Evolutionary conservation across 1,140 invertebrate species (phyloP).

Genomic region (Ephestia elutella): DNA sequence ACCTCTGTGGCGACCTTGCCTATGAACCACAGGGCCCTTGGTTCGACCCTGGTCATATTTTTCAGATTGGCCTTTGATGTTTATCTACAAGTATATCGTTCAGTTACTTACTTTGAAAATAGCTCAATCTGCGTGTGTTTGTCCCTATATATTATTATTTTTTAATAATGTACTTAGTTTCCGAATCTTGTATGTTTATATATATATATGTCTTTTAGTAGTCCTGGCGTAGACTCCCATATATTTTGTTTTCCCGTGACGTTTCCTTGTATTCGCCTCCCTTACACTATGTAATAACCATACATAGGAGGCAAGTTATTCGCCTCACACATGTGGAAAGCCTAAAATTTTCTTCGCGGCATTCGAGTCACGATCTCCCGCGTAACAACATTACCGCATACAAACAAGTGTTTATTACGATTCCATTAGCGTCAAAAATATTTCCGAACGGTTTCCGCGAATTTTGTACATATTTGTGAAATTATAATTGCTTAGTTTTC

Average conservation of each 20-base stretch:
- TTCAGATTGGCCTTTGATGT: too few species aligned
- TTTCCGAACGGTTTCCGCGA: not conserved
- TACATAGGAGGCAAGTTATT: not conserved
- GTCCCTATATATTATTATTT: not conserved
- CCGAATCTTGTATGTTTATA: too few species aligned
- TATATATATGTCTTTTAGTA: too few species aligned
- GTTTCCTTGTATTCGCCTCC: not conserved
- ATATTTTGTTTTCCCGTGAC: not conserved
- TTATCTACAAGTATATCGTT: too few species aligned
- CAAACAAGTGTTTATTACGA: conserved; percentile 11
- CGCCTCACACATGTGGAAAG: not conserved
- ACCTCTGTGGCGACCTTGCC: too few species aligned
- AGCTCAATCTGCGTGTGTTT: too few species aligned
- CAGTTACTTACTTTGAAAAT: too few species aligned
- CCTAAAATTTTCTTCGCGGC: not conserved
- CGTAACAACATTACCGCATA: conserved; percentile 5
- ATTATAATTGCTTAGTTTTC: not conserved
- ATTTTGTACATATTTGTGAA: too few species aligned
- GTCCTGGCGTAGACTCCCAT: not conserved
- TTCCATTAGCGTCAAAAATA: conserved; percentile 11
- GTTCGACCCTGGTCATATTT: too few species aligned
- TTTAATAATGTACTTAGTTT: too few species aligned
- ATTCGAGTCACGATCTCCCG: conserved; percentile 5
- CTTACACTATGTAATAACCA: not conserved
- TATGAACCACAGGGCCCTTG: too few species aligned